phyloP scores from a whole-genome alignment of 2,888 invertebrate genomes.

The Venustoraphidia nigricollis region DNA sequence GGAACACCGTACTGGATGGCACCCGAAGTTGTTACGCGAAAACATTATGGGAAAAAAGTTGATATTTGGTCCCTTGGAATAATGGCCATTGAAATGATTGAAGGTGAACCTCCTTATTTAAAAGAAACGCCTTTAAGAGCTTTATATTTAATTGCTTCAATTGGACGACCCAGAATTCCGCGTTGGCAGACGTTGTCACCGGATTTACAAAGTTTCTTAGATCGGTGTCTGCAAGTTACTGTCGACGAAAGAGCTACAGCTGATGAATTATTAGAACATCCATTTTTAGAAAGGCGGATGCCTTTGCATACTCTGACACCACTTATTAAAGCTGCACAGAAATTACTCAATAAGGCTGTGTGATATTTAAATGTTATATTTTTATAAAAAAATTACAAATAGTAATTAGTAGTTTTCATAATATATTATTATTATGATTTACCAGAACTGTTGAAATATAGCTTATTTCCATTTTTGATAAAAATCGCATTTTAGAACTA shows the following conservation, averaged over 20 bases:
- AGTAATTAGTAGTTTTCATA: too few relatives aligned
- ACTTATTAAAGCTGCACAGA: constrained; percentile 81
- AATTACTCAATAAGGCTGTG: constrained; percentile 50
- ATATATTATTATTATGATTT: too few relatives aligned
- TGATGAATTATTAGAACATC: constrained; percentile 60
- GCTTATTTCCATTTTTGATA: too few relatives aligned
- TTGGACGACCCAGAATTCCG: constrained; percentile 83
- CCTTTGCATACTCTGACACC: constrained; percentile 71
- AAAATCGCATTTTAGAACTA: too few relatives aligned
- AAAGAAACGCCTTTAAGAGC: constrained; percentile 87
- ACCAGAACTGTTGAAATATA: too few relatives aligned
- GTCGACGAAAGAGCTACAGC: constrained; percentile 65
- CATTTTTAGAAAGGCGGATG: constrained; percentile 65
- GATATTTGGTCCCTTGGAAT: constrained; percentile 96
- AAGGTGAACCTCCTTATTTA: constrained; percentile 93
- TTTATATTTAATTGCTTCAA: constrained; percentile 87
- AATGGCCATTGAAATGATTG: constrained; percentile 96
- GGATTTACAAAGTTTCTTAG: constrained; percentile 66
- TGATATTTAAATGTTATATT: neutral
- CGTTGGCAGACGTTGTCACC: constrained; percentile 65
- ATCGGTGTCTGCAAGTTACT: constrained; percentile 76
- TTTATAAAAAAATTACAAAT: too few relatives aligned
- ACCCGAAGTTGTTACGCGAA: constrained; percentile 82
- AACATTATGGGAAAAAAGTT: constrained; percentile 86
- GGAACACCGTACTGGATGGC: constrained; percentile 99